Base-by-base conservation (phyloP, 2,113 vertebrate species). In the Otocyon megalotis region DNA sequence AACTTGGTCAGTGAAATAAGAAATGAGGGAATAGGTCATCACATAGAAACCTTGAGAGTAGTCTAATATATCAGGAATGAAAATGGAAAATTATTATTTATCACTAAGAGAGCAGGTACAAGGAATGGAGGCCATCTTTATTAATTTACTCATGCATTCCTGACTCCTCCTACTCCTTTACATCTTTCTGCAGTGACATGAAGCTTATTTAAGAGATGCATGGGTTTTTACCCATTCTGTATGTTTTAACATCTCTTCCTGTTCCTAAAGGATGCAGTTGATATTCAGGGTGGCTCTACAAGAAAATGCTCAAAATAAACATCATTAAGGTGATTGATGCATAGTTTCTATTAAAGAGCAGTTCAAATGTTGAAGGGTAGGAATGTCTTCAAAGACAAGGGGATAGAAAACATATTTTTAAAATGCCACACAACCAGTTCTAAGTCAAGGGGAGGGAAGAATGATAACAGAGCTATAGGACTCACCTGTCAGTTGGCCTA, bases 21-120 rank as follows among this genome's bases (percentile, higher is more conserved):
- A 98, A 96, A 86, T 0, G 90, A 58, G 35, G 96, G 90, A 96
- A 85, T 62, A 96, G 90, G 87, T 95, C 96, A 88, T 65, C 50
- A 77, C 48, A 82, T 1, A 81, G 86, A 94, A 97, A 90, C 77
- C 81, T 60, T 3, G 85, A 35, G n/a, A 90, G 85, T 35, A 22
- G 72, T 65, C 82, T 88, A 76, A 67, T 76, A 91, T 13, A 76
- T 96, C 90, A 93, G 85, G 50, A 32, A 22, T 6, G 71, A 19
- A 8, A 90, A 92, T 2, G 63, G 76, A 71, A 93, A 93, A 77
- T 94, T 62, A 71, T 86, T 89, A 82, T 95, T 93, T 94, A 93
- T 92, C 94, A 95, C 82, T 82, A 3, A 5, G 28, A 92, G 24
- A 62, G 24, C 92, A 97, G 96, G 74, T 81, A 43, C n/a, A 62